Percentiles rank a stretch among this genome's conserved stretches.
phyloP scores from a whole-genome alignment of 2,113 vertebrate genomes.

The Strix uralensis region DNA sequence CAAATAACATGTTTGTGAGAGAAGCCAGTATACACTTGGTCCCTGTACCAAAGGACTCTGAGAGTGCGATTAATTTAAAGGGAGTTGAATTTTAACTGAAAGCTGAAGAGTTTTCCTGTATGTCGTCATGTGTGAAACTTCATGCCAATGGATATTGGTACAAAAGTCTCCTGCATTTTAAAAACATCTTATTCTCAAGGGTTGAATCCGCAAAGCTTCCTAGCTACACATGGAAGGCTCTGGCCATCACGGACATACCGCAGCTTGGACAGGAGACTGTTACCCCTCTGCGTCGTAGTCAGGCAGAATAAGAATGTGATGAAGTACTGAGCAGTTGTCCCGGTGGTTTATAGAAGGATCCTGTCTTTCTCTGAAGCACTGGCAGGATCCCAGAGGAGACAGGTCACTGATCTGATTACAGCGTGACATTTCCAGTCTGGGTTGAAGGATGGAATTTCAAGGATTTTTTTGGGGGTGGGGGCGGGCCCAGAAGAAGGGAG shows the following conservation, averaged over 20 bases:
- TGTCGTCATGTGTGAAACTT: neutral
- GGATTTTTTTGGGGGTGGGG: neutral
- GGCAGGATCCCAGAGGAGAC: neutral
- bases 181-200: neutral
- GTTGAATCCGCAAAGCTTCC: neutral
- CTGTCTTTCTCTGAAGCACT: neutral
- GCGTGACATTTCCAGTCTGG: neutral
- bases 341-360: neutral
- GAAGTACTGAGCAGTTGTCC: neutral
- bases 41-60: fast-evolving
- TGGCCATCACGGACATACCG: fast-evolving
- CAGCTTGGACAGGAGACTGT: neutral
- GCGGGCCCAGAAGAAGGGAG: neutral
- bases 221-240: neutral
- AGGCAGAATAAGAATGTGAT: neutral
- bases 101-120: neutral
- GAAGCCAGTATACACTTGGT: neutral
- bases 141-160: neutral
- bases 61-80: fast-evolving
- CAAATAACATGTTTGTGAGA: neutral
- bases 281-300: neutral
- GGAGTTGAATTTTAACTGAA: neutral
- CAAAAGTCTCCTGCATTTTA: neutral
- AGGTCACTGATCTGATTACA: neutral
- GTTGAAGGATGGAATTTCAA: conserved; percentile 29